Conservation (phyloP, 2,888 invertebrate genomes). For the Coleophora flavipennella region DNA sequence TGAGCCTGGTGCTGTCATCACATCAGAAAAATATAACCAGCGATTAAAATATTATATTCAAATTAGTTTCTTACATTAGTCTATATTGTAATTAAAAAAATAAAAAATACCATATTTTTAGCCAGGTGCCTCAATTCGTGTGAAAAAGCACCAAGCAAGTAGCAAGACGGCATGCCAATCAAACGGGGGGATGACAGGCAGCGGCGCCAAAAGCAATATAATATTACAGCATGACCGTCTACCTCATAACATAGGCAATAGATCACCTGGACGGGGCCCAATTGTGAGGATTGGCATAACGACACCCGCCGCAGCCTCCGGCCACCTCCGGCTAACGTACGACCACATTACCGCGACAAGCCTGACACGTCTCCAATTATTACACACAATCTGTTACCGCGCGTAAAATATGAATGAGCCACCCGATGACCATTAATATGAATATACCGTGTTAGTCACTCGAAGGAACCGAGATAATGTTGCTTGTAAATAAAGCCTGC, state of each 20-base stretch:
- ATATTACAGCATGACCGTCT: slow-evolving; percentile 3
- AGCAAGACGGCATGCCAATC: too few relatives aligned
- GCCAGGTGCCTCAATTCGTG: too few relatives aligned
- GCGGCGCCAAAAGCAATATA: too few relatives aligned
- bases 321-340: slow-evolving; percentile 57
- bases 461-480: slow-evolving; percentile 61
- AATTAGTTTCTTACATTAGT: too few relatives aligned
- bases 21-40: too few relatives aligned
- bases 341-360: slow-evolving; percentile 62
- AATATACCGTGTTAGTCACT: slow-evolving; percentile 48
- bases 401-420: slow-evolving; percentile 63
- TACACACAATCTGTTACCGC: slow-evolving; percentile 60
- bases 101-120: too few relatives aligned
- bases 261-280: slow-evolving; percentile 49
- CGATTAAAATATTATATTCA: too few relatives aligned
- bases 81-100: too few relatives aligned
- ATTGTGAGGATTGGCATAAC: slow-evolving; percentile 64
- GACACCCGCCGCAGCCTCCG: slow-evolving; percentile 57
- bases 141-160: too few relatives aligned
- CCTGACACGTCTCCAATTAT: slow-evolving; percentile 69
- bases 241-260: slow-evolving; percentile 52
- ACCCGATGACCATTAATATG: slow-evolving; percentile 46
- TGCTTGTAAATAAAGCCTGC: slow-evolving; percentile 60
- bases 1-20: too few relatives aligned
- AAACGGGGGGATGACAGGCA: slow-evolving; percentile 4